Evolutionary conservation across 1,140 invertebrate species (phyloP), one percentile per base, ranked within the genome.

Genomic region (Hypothenemus hampei): DNA sequence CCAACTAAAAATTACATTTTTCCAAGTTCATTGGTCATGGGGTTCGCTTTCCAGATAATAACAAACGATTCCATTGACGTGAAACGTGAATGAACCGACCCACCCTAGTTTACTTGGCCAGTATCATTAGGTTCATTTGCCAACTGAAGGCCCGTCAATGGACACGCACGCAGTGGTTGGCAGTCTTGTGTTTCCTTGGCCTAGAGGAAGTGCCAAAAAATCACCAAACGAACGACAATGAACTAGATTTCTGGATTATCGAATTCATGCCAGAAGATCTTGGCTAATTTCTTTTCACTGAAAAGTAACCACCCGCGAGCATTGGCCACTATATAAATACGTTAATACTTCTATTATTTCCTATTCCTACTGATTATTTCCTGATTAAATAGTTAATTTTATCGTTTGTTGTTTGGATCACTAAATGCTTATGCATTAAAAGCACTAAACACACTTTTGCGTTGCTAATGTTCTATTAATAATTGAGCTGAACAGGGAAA

Each of bases 121-220:
- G 13, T 53, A 24, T 53, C 6, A 53, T 31, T 53, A 20, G 7
- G 31, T 44, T 21, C 11, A 44, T 44, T 44, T 53, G 50, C 50
- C 50, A 53, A 44, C 26, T 53, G 50, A 41, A 44, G 41, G 23
- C 41, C 29, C 40, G 50, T 53, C 26, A 53, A 53, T 53, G 50
- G 40, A 44, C 39, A 44, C 50, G 50, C 40, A 53, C n/a, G n/a
- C 26, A 44, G 26, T 53, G 26, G 50, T 53, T 53, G 50, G 40
- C 50, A 43, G 31, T 43, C 24, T 44, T 44, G 24, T 15, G 36
- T 35, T 53, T 43, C 50, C 50, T 53, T 53, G 50, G 50, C 50
- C 50, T 53, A 53, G 50, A 53, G 37, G 16, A 22, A 24, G 19
- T 44, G 50, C 50, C 39, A 43, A 35, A 53, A 53, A 53, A 53